Percentiles rank a stretch among this genome's conserved stretches.
Conservation (phyloP, 2,888 invertebrate species). For the Tetrapedia diversipes region DNA sequence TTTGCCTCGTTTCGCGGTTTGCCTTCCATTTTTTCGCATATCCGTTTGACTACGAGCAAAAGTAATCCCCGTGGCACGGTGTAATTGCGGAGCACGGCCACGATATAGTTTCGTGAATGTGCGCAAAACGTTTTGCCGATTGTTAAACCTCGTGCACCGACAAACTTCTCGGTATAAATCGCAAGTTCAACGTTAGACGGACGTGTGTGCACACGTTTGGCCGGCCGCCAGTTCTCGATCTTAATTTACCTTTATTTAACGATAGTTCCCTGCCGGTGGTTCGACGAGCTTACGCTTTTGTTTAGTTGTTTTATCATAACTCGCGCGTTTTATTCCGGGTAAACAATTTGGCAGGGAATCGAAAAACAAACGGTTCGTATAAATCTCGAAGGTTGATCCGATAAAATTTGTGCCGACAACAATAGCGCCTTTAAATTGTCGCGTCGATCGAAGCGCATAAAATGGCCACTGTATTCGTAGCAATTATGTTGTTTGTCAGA, state of each 20-base stretch:
- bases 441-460: no score
- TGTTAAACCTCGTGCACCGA: conserved; percentile 41
- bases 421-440: neutral
- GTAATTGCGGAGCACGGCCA: conserved; percentile 31
- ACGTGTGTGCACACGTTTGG: conserved; percentile 26
- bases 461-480: no score
- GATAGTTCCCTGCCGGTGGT: conserved; percentile 4
- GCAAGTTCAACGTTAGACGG: conserved; percentile 48
- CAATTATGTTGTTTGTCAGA: no score
- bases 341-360: neutral
- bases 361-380: neutral
- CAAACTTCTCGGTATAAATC: conserved; percentile 58
- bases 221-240: conserved; percentile 34
- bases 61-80: conserved; percentile 27
- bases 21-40: conserved; percentile 6
- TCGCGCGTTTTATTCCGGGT: neutral
- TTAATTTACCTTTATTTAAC: conserved; percentile 45
- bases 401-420: neutral
- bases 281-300: neutral
- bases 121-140: conserved; percentile 45
- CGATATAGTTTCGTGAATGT: conserved; percentile 42
- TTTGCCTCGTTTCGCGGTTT: conserved; percentile 8
- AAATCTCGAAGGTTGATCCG: neutral
- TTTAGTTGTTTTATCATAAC: neutral
- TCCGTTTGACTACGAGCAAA: neutral